These are phyloP conservation scores for Mystacides longicornis DNA, from an alignment of 2,888 invertebrate genomes.

Conservation along the genomic window DNA sequence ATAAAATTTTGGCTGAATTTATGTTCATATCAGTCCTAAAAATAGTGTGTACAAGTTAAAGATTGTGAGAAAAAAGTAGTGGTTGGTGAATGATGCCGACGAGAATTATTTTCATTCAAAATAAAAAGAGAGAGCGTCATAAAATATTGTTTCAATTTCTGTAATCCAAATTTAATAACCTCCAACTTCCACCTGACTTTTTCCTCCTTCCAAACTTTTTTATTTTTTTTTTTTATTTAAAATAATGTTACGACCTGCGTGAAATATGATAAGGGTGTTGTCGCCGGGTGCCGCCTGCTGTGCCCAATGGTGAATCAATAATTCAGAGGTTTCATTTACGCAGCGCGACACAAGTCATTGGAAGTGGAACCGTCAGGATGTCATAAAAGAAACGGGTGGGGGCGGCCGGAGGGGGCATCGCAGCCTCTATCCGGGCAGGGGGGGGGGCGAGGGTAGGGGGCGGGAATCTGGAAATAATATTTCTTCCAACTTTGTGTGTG, in stretches of 20 bases:
- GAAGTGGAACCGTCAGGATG: conserved; percentile 7
- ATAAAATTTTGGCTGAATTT: too few relatives aligned
- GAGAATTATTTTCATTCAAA: too few relatives aligned
- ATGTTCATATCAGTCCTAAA: too few relatives aligned
- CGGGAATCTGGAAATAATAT: not conserved
- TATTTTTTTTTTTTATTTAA: too few relatives aligned
- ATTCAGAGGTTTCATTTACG: conserved; percentile 26
- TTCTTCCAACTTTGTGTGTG: too few relatives aligned
- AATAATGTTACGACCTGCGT: not conserved
- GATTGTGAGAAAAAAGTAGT: not conserved
- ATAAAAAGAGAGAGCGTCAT: too few relatives aligned
- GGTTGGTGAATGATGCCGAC: not conserved
- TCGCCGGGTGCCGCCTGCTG: conserved; percentile 8
- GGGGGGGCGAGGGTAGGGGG: conserved; percentile 19
- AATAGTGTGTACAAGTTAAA: not conserved
- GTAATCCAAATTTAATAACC: too few relatives aligned
- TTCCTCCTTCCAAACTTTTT: too few relatives aligned
- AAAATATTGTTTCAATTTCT: too few relatives aligned
- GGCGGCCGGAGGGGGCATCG: conserved; percentile 13
- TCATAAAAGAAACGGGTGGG: not conserved
- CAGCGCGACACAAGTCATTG: conserved; percentile 14
- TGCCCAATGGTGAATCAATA: conserved; percentile 22
- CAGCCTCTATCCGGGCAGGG: conserved; percentile 20
- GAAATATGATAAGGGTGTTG: not conserved
- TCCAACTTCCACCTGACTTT: too few relatives aligned